Conservation (phyloP, 2,797 vertebrate genomes). For the Urosaurus nigricauda region DNA sequence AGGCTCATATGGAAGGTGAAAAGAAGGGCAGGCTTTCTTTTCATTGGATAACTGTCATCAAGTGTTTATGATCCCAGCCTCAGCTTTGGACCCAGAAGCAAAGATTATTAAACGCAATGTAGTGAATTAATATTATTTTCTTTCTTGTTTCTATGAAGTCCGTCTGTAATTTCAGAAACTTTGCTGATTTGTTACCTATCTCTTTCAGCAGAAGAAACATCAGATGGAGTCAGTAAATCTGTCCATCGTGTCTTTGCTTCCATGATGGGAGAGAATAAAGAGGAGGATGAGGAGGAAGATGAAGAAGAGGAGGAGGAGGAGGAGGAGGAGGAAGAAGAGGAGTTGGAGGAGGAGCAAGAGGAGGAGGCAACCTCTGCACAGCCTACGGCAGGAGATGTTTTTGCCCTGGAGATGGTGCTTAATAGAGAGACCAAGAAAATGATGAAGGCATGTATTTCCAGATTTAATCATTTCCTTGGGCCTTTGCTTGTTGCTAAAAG, state of each 20-base stretch:
- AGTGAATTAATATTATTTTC: not conserved
- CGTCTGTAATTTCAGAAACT: not conserved
- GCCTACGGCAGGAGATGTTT: slow-evolving; percentile 91
- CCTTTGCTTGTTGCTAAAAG: not conserved
- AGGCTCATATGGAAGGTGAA: not conserved
- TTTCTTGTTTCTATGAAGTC: not conserved
- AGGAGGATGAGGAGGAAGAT: slow-evolving; percentile 77
- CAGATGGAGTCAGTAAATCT: slow-evolving; percentile 91
- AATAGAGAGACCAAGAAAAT: slow-evolving; percentile 97
- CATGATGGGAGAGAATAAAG: slow-evolving; percentile 87
- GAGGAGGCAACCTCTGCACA: slow-evolving; percentile 82
- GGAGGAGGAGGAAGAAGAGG: no score
- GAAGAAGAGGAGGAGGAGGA: slow-evolving; percentile 76
- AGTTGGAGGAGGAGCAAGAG: slow-evolving; percentile 80
- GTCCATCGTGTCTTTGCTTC: slow-evolving; percentile 95
- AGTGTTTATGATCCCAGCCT: not conserved
- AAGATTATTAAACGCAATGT: not conserved
- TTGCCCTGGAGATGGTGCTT: slow-evolving; percentile 96
- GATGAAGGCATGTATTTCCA: slow-evolving; percentile 88
- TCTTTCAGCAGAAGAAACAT: slow-evolving; percentile 77
- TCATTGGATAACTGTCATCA: not conserved
- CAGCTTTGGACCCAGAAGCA: not conserved
- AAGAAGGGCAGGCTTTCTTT: not conserved
- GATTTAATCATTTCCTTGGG: not conserved
- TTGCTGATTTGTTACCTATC: slow-evolving; percentile 7